Evolutionary conservation across 2,113 vertebrate species (phyloP).

Genomic region (Lipotes vexillifer): DNA sequence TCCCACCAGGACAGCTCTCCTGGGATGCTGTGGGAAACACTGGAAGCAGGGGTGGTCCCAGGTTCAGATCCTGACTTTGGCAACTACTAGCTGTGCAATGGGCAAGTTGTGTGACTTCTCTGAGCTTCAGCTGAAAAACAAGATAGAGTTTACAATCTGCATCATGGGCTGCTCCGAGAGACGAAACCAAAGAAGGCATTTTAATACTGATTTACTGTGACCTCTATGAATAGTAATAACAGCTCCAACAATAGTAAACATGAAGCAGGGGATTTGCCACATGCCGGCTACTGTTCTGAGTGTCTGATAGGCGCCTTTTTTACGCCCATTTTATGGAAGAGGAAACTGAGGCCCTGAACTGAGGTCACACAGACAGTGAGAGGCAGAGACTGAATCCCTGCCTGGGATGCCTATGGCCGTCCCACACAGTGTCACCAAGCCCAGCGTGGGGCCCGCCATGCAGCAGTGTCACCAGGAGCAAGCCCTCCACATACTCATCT

Average conservation of each 20-base stretch:
- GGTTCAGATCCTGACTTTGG: neutral
- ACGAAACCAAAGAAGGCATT: neutral
- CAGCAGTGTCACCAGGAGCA: neutral
- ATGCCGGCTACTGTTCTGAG: neutral
- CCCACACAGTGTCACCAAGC: neutral
- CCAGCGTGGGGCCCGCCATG: rapidly evolving
- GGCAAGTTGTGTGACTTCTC: neutral
- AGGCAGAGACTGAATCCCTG: neutral
- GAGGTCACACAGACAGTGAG: neutral
- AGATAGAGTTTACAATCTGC: neutral
- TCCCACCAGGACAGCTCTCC: neutral
- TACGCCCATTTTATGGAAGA: neutral
- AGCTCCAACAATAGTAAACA: no score
- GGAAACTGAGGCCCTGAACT: neutral
- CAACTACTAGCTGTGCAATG: neutral
- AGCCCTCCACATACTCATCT: neutral
- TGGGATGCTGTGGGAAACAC: neutral
- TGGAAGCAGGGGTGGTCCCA: no score
- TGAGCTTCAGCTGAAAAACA: neutral
- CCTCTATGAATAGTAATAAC: neutral
- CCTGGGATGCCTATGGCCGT: rapidly evolving
- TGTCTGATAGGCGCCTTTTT: neutral
- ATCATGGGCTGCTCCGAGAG: neutral
- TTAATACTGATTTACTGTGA: neutral
- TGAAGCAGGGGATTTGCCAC: neutral